phyloP scores from a whole-genome alignment of 2,797 vertebrate species.

The Tapera naevia region DNA sequence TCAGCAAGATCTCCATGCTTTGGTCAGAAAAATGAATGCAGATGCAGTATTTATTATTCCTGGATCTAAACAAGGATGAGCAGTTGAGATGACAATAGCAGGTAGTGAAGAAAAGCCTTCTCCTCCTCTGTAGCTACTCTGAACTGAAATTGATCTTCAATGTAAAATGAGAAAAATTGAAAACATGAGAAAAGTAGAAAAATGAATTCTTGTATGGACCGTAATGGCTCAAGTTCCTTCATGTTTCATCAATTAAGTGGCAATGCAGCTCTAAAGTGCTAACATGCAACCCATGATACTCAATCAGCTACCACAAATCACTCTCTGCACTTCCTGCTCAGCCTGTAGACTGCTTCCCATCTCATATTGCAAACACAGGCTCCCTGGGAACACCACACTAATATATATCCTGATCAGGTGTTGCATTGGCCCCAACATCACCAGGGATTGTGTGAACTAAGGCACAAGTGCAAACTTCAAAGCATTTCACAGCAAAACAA shows the following conservation, averaged over 20 bases:
- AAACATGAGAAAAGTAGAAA: neutral
- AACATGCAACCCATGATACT: neutral
- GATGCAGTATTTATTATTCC: neutral
- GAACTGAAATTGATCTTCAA: neutral
- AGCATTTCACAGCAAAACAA: neutral
- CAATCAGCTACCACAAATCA: neutral
- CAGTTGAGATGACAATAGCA: neutral
- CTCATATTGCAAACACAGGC: neutral
- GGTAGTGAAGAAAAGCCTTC: neutral
- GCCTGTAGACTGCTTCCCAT: neutral
- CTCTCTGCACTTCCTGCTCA: neutral
- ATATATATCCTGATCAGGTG: fast-evolving
- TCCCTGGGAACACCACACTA: neutral
- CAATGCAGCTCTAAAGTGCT: neutral
- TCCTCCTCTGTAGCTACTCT: neutral
- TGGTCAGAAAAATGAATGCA: neutral
- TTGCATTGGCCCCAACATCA: neutral
- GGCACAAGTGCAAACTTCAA: neutral
- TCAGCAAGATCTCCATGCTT: neutral
- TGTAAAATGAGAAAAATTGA: neutral
- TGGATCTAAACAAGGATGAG: neutral
- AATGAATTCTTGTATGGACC: neutral
- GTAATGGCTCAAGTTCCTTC: neutral
- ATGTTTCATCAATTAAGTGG: neutral
- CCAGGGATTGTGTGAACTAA: neutral